Evolutionary conservation across 2,888 invertebrate species (phyloP), one percentile per base, ranked within the genome.

Genomic region (Xanthia togata): DNA sequence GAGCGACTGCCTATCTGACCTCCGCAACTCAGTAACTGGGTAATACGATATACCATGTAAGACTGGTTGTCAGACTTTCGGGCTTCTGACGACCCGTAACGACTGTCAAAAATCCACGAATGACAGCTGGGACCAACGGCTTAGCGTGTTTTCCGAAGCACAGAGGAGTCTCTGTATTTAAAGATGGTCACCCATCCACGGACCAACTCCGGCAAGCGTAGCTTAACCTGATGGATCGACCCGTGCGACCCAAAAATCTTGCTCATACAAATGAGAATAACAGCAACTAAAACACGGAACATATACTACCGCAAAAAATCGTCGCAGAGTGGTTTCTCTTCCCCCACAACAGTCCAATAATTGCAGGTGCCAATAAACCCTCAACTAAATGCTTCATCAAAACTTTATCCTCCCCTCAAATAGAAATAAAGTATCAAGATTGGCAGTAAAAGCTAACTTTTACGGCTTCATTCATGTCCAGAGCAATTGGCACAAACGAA

Each of bases 401-500:
- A 87, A 79, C 62, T 65, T 81, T 75, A 82, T 70, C 68, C 73
- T 69, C 71, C 72, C 70, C 75, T 75, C 71, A 87, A 88, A 87
- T 76, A 79, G 78, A 87, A 83, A 87, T 85, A 82, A 82, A 84
- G 62, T 63, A 78, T 71, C 76, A 86, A 79, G 75, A 87, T 82
- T 59, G 73, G 75, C 74, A 65, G 79, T 88, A 87, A 87, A 87
- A 87, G 71, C 44, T 69, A 67, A 59, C 73, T 78, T 86, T 88
- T 87, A 87, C 77, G 74, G 69, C 72, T 80, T 63, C 73, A 85
- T 85, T 86, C 85, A 63, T 77, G 87, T 77, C 79, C 81, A 78
- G 47, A 60, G 74, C 89, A 81, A 84, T 81, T 84, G 84, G 64
- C 62, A 55, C 70, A 75, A 88, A 82, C 88, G 80, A 79, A 47